Evolutionary conservation across 2,113 vertebrate genomes (phyloP).

Genomic region (Salvator merianae): DNA sequence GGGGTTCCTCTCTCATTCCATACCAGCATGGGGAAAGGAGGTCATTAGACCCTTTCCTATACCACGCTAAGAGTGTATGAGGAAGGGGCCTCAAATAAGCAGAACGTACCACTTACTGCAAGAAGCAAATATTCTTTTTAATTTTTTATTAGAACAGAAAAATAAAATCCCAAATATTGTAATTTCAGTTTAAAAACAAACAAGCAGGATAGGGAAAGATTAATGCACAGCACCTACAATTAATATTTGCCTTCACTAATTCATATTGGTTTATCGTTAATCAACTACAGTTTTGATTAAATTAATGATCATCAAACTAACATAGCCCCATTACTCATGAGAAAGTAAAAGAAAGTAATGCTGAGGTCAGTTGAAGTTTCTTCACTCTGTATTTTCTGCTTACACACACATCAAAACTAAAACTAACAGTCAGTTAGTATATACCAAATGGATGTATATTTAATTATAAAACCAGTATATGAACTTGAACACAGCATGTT

Average conservation of each 20-base stretch:
- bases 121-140: background rate
- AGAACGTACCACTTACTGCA: background rate
- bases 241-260: background rate
- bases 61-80: too few relatives aligned
- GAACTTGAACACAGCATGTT: background rate
- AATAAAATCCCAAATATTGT: too few relatives aligned
- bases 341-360: background rate
- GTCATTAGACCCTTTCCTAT: too few relatives aligned
- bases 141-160: background rate
- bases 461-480: background rate
- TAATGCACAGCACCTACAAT: background rate
- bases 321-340: background rate
- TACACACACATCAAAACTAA: too few relatives aligned
- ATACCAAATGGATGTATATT: background rate
- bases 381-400: constrained; percentile 18
- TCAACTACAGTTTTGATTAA: background rate
- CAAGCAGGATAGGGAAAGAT: too few relatives aligned
- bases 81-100: too few relatives aligned
- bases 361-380: background rate
- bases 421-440: background rate
- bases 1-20: too few relatives aligned
- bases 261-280: background rate
- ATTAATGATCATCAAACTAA: background rate
- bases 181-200: background rate
- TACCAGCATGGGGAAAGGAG: too few relatives aligned